A percentile compares a stretch with the other conserved stretches of the same genome.
These are phyloP conservation scores for Hypocryptadius cinnamomeus DNA, from an alignment of 2,113 vertebrate genomes.

Conservation along the genomic window DNA sequence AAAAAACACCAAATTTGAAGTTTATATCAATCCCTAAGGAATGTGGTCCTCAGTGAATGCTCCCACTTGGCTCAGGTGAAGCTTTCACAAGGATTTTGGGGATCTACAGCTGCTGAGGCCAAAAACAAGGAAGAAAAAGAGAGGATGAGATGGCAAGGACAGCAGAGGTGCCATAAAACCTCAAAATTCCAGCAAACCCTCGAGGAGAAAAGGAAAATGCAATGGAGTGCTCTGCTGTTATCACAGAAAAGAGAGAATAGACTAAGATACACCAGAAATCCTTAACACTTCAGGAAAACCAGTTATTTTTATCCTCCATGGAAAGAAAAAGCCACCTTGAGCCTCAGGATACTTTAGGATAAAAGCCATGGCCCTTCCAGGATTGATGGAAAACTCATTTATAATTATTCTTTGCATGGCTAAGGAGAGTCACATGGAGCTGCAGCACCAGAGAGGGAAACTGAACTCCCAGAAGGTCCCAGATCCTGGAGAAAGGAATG, in stretches of 20 bases:
- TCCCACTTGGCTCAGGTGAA: background rate
- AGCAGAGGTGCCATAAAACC: background rate
- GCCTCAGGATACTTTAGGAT: fast-evolving
- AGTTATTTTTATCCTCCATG: background rate
- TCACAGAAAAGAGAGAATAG: background rate
- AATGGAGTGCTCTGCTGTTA: background rate
- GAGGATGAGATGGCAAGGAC: background rate
- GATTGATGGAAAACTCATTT: background rate
- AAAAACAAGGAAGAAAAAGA: background rate
- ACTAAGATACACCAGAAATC: background rate
- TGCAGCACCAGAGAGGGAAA: background rate
- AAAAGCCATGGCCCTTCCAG: background rate
- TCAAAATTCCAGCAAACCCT: background rate
- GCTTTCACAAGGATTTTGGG: background rate
- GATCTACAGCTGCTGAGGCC: background rate
- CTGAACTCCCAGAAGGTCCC: background rate
- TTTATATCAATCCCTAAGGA: background rate
- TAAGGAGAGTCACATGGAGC: background rate
- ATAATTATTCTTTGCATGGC: background rate
- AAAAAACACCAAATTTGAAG: background rate
- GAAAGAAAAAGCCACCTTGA: background rate
- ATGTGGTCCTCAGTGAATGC: fast-evolving
- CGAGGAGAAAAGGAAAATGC: background rate
- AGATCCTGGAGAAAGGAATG: background rate
- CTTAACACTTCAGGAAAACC: background rate